Evolutionary conservation across 2,113 vertebrate species (phyloP), one percentile per base, ranked within the genome.

Genomic region (Bucco capensis): DNA sequence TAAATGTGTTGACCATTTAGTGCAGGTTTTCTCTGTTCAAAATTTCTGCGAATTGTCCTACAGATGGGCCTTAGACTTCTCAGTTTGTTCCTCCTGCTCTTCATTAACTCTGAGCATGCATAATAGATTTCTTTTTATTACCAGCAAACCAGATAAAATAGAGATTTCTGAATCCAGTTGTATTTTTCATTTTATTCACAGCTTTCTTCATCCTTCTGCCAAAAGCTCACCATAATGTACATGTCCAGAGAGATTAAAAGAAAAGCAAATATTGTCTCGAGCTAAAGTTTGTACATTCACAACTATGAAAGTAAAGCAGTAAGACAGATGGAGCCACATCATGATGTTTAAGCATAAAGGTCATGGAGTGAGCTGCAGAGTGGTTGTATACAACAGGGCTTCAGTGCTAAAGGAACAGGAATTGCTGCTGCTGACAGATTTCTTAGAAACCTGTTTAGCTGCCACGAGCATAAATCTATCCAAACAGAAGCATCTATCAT

Each of bases 191-290:
- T 92, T 88, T 93, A 38, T 87, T 90, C 75, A 33, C 42, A 49
- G 37, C 70, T 38, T 88, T 53, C 22, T 35, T 49, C 38, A 50
- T 42, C 64, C 25, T 53, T 56, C 56, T 93, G 65, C 91, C 82
- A 90, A 49, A 84, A 84, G 83, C 79, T 95, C 19, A 24, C 53
- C 19, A 2, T 81, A 89, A 75, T 61, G 54, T 77, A 77, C 12
- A 3, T 57, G 79, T 84, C 56, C 53, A 93, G 90, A 60, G 74
- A 37, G 2, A 73, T 69, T 96, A 83, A 93, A 90, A 83, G 88
- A 91, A 94, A 96, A 89, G 83, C 93, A 94, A 96, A 97, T 94
- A 96, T 90, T 83, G 77, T 92, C 91, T 94, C 15, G 3, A 67
- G 72, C 83, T 94, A 8, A 87, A 93, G 60, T 56, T 78, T 88